Conservation (phyloP, 2,888 invertebrate species). For the Stenotaenia linearis region DNA sequence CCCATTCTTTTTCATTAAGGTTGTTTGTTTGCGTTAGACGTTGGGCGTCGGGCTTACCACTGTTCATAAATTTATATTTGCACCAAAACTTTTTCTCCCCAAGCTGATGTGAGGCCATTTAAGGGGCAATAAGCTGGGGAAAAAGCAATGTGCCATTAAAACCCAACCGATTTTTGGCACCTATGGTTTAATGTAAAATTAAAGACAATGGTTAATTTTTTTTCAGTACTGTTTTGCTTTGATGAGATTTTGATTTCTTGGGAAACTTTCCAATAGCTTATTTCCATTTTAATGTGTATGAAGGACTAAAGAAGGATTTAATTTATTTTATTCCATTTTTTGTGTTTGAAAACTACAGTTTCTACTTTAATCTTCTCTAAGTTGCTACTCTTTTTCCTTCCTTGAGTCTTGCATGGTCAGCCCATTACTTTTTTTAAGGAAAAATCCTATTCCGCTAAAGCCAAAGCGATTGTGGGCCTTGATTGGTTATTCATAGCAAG, state of each 20-base stretch:
- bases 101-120: constrained; percentile 3
- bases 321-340: too few species aligned
- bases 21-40: constrained; percentile 24
- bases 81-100: neutral
- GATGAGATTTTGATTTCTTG: too few species aligned
- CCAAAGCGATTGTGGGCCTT: neutral
- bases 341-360: neutral
- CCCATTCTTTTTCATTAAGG: constrained; percentile 23
- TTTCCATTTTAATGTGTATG: too few species aligned
- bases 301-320: too few species aligned
- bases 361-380: neutral
- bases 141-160: neutral
- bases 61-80: constrained; percentile 26
- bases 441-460: neutral
- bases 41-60: neutral
- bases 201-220: neutral
- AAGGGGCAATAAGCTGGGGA: neutral
- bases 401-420: neutral
- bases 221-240: neutral
- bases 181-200: neutral
- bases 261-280: too few species aligned
- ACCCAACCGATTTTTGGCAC: neutral
- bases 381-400: neutral
- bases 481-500: neutral
- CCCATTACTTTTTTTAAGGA: neutral